A percentile compares a stretch with the other conserved stretches of the same genome.
Conservation (phyloP, 2,113 vertebrate species). For the Clarias gariepinus region DNA sequence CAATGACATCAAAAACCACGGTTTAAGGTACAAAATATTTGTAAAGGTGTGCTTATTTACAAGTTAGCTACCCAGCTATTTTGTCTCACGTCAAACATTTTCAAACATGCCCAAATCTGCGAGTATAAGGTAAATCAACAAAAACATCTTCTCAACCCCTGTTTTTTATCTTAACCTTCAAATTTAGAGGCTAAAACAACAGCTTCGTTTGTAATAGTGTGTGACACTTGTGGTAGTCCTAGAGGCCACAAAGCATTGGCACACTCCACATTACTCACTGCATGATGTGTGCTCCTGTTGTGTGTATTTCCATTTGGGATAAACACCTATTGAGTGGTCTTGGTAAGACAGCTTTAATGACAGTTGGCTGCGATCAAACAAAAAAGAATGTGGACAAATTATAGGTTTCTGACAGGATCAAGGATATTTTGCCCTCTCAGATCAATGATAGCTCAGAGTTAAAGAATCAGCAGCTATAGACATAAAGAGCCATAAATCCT, state of each 20-base stretch:
- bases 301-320: background rate
- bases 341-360: background rate
- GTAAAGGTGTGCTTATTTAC: background rate
- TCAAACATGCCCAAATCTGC: background rate
- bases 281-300: slow-evolving; percentile 2
- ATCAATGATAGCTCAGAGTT: background rate
- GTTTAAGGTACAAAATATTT: slow-evolving; percentile 9
- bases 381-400: background rate
- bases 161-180: background rate
- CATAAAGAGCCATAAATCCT: background rate
- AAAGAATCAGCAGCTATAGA: background rate
- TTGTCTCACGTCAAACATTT: background rate
- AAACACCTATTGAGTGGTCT: slow-evolving; percentile 10
- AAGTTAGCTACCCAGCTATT: background rate
- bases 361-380: background rate
- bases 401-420: background rate
- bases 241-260: slow-evolving; percentile 21
- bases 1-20: slow-evolving; percentile 6
- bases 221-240: slow-evolving; percentile 16
- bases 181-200: background rate
- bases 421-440: too few species aligned
- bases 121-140: background rate
- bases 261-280: slow-evolving; percentile 24
- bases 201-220: background rate
- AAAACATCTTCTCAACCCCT: slow-evolving; percentile 9